Base-by-base conservation (phyloP, 2,888 invertebrate genomes). In the Rhimphoctona megacephalus region DNA sequence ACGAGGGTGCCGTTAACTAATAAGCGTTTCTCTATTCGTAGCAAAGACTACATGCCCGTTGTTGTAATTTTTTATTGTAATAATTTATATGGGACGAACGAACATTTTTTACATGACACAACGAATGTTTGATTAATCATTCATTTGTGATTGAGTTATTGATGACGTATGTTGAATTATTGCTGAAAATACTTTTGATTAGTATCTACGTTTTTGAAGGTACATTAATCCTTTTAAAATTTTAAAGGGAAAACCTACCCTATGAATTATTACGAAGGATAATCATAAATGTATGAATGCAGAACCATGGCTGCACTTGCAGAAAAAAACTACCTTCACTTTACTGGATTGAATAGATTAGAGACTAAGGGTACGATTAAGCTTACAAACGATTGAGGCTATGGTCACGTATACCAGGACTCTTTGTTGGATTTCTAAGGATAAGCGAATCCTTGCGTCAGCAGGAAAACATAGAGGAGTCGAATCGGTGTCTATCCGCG, bases 401-500 rank as follows among this genome's bases (percentile, higher is more conserved):
- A 43, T 46, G 54, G 22, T 64, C 39, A 69, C 82, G 57, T 57
- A 61, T 73, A 72, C 80, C 87, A 87, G 88, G 88, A 88, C 85
- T 83, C 86, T 85, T 85, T 85, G 81, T 88, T 80, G 86, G 84
- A 87, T 88, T 90, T 91, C 90, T 89, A 93, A 94, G 93, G 93
- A 93, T 92, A 92, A 90, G 87, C 90, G 93, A 92, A 92, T 94
- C 93, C 93, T 93, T 93, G 91, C 92, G 90, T 90, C 92, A 93
- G 88, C 93, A 93, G 93, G 93, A 87, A 88, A 92, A 89, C 90
- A 94, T 92, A 87, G 93, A 88, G 90, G 88, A 87, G 87, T 78
- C 89, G 89, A 88, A 89, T 86, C 86, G 70, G 67, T 79, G 70
- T 72, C 85, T 70, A 76, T 86, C 79, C 81, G 70, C 77, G 70